Evolutionary conservation across 1,140 invertebrate genomes (phyloP), one percentile per base, ranked within the genome.

Genomic region (Neoseiulus cucumeris): DNA sequence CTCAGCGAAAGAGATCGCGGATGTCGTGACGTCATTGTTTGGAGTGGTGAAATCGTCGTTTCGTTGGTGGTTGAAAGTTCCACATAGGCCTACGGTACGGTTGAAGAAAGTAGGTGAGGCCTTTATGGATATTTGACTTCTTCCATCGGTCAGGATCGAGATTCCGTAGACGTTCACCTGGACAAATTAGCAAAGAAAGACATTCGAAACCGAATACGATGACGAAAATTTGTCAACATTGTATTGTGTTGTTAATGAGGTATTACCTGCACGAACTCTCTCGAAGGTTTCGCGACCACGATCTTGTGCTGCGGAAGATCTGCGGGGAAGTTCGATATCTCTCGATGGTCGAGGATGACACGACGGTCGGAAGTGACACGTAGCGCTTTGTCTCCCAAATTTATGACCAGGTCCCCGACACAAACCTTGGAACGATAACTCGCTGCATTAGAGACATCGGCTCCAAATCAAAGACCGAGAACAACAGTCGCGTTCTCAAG

Each of bases 21-120:
- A 80, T 45, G 85, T 82, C 42, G 70, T 70, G 59, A 75, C 70
- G 72, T 91, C 87, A 18, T 85, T 85, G 72, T 90, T 85, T 0
- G 85, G 86, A 0, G 89, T 91, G 6, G 87, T 71, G 74, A 92
- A 91, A 73, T 94, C 90, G 72, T 92, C 87, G 70, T 85, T 85
- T 72, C 89, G 87, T 71, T 89, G 90, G 17, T 68, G 68, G 66
- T 86, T 88, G 72, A 89, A 92, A 0, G 87, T 91, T 20, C 90
- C 90, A 71, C 90, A 94, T 6, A 94, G 78, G 67, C 89, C 90
- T 66, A 73, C 68, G 6, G 74, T 73, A 64, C 83, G 79, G 66
- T 82, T 83, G 33, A 82, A 78, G 69, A 87, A 84, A 47, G 78
- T 74, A 1, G 86, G 77, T 6, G 87, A 87, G 0, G 85, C 85